Percentiles rank a stretch among this genome's conserved stretches.
Evolutionary conservation across 2,113 vertebrate species (phyloP).

Genomic region (Chlorodrepanis virens): DNA sequence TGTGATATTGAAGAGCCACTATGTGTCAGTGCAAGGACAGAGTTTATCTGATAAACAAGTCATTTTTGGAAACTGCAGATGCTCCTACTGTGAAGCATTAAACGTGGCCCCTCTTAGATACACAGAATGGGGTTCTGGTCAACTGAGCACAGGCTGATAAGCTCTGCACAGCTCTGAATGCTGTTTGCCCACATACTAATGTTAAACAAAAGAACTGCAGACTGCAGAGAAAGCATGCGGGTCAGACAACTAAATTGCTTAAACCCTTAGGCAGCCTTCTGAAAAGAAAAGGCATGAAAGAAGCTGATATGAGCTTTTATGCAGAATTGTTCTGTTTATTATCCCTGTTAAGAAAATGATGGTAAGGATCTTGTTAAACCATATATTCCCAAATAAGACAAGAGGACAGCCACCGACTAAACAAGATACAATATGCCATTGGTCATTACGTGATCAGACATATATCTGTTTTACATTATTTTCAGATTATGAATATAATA

Average conservation of each 20-base stretch:
- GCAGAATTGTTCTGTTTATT: constrained; percentile 83
- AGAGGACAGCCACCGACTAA: constrained; percentile 54
- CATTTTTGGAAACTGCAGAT: constrained; percentile 79
- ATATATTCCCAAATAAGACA: constrained; percentile 66
- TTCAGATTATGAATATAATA: constrained; percentile 63
- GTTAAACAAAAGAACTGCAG: constrained; percentile 85
- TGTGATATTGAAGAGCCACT: constrained; percentile 72
- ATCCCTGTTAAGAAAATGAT: constrained; percentile 79
- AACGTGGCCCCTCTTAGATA: constrained; percentile 78
- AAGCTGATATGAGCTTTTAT: constrained; percentile 81
- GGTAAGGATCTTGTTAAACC: constrained; percentile 75
- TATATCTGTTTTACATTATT: constrained; percentile 52
- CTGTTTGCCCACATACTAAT: constrained; percentile 85
- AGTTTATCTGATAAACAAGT: constrained; percentile 84
- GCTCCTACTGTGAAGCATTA: constrained; percentile 80
- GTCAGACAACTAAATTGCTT: constrained; percentile 84
- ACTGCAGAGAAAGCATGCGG: constrained; percentile 79
- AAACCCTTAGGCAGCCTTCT: constrained; percentile 82
- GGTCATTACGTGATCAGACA: constrained; percentile 61
- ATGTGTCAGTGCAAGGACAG: constrained; percentile 77
- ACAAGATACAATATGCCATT: constrained; percentile 62
- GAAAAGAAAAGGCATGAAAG: constrained; percentile 81
- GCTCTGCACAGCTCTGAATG: constrained; percentile 80
- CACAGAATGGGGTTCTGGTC: constrained; percentile 79
- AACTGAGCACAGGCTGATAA: constrained; percentile 81